phyloP scores from a whole-genome alignment of 2,888 invertebrate species.

The Drosophila niveifrons region DNA sequence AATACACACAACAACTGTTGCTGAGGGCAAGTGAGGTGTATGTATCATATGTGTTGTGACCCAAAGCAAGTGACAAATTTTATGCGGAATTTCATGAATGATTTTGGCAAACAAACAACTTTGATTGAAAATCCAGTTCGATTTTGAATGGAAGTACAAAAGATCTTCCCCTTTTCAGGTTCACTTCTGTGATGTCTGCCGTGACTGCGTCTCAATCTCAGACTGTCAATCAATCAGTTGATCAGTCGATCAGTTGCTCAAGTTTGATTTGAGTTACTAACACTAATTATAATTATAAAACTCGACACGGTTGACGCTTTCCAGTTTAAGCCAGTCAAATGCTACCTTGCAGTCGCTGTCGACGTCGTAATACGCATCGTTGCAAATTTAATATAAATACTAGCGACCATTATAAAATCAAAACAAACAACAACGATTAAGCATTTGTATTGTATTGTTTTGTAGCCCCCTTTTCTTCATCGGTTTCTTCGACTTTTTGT shows the following conservation, averaged over 20 bases:
- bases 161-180: not conserved
- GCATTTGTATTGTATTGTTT: not conserved
- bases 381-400: constrained; percentile 63
- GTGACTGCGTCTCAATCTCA: constrained; percentile 3
- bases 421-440: constrained; percentile 7
- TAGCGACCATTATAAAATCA: constrained; percentile 33
- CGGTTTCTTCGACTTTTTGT: constrained; percentile 10
- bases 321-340: constrained; percentile 67
- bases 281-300: constrained; percentile 30
- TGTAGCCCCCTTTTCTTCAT: not conserved
- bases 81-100: constrained; percentile 36
- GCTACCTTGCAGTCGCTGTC: constrained; percentile 31
- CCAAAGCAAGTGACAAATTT: constrained; percentile 33
- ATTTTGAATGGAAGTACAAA: constrained; percentile 20
- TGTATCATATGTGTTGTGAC: not conserved
- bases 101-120: constrained; percentile 27
- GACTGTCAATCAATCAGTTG: constrained; percentile 12
- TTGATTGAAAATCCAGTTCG: constrained; percentile 2
- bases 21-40: not conserved
- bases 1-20: constrained; percentile 33
- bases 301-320: constrained; percentile 53
- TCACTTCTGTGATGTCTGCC: not conserved
- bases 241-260: constrained; percentile 20
- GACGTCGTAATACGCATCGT: constrained; percentile 26
- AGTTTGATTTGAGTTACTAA: constrained; percentile 17